phyloP scores from a whole-genome alignment of 2,797 vertebrate species.

The Morus bassanus region DNA sequence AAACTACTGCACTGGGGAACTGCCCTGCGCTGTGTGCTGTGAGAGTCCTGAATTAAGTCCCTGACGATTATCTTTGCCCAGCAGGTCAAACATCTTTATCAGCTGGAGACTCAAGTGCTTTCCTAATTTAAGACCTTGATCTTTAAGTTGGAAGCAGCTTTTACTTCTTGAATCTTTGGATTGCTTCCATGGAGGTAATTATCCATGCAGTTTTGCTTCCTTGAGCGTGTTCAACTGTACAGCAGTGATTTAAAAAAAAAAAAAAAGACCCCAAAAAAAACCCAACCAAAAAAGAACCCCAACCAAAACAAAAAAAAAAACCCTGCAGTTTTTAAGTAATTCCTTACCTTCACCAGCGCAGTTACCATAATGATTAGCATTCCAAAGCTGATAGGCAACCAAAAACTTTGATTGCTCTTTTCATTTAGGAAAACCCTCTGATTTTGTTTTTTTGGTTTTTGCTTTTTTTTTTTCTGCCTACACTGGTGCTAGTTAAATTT shows the following conservation, averaged over 20 bases:
- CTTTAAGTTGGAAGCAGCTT: conserved; percentile 18
- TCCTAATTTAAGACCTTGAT: conserved; percentile 37
- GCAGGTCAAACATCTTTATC: not conserved
- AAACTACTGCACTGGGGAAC: not conserved
- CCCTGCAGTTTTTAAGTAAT: not conserved
- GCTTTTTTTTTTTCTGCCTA: not conserved
- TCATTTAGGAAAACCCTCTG: not conserved
- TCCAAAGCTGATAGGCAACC: not conserved
- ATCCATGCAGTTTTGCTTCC: not conserved
- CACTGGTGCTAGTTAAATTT: not conserved
- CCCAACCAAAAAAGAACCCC: not conserved
- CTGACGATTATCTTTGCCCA: not conserved
- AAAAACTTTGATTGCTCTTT: not conserved
- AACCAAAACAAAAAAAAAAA: not conserved
- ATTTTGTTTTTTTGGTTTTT: not conserved
- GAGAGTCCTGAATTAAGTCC: not conserved
- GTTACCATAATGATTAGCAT: not conserved
- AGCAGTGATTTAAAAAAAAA: not conserved
- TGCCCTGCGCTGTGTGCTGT: not conserved
- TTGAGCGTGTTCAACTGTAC: not conserved
- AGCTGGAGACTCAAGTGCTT: not conserved
- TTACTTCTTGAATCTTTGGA: not conserved
- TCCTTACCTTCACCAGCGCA: not conserved
- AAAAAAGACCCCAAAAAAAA: not conserved
- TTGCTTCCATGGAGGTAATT: conserved; percentile 3